Conservation (phyloP, 2,113 vertebrate genomes). For the Microtus ochrogaster region DNA sequence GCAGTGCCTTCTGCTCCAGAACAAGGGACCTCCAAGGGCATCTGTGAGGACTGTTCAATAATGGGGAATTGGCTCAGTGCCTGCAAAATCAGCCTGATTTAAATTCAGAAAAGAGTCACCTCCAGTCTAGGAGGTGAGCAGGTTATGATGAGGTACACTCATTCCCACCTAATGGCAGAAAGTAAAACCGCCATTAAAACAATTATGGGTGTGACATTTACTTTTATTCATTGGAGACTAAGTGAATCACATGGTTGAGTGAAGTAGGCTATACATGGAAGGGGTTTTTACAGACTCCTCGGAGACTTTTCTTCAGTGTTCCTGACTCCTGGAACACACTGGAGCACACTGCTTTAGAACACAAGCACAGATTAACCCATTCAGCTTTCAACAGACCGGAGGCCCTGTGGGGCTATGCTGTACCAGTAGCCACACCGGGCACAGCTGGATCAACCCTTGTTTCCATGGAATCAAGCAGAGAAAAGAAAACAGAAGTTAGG, state of each 20-base stretch:
- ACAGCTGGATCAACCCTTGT: not conserved
- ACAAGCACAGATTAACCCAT: not conserved
- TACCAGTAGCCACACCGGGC: not conserved
- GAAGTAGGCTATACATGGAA: not conserved
- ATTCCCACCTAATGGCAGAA: not conserved
- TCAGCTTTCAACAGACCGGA: not conserved
- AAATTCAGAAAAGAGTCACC: slow-evolving; percentile 81
- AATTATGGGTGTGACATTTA: slow-evolving; percentile 21
- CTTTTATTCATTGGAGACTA: slow-evolving; percentile 8
- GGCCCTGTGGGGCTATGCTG: not conserved
- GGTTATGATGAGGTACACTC: slow-evolving; percentile 38
- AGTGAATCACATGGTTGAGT: not conserved
- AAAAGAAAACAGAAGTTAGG: not conserved
- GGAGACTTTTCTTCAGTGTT: not conserved
- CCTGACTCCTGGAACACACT: not conserved
- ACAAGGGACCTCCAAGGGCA: not conserved
- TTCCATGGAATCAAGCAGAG: not conserved
- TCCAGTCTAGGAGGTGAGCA: slow-evolving; percentile 73
- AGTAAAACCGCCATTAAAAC: slow-evolving; percentile 40
- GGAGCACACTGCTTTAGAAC: not conserved
- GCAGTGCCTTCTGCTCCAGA: not conserved
- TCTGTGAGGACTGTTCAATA: slow-evolving; percentile 1
- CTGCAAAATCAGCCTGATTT: slow-evolving; percentile 70
- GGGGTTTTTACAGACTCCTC: not conserved
- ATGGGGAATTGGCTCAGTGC: slow-evolving; percentile 66